A percentile compares a stretch with the other conserved stretches of the same genome.
phyloP scores from a whole-genome alignment of 2,888 invertebrate species.

The Gandaritis pyraliata region DNA sequence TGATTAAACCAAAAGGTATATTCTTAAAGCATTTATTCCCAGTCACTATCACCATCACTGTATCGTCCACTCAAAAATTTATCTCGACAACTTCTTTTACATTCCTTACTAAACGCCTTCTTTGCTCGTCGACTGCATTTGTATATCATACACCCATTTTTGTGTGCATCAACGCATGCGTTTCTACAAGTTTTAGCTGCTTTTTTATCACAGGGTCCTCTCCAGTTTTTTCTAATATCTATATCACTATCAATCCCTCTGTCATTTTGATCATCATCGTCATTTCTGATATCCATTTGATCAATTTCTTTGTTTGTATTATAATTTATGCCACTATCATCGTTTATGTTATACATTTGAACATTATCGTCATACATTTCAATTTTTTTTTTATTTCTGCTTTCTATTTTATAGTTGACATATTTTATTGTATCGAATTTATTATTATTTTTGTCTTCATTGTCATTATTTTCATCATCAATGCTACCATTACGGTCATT shows the following conservation, averaged over 20 bases:
- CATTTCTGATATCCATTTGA: not conserved
- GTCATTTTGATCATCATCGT: not conserved
- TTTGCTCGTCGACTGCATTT: slow-evolving; percentile 21
- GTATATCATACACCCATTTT: slow-evolving; percentile 14
- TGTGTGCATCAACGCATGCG: slow-evolving; percentile 15
- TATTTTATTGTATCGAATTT: not conserved
- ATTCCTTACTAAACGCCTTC: slow-evolving; percentile 20
- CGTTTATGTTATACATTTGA: not conserved
- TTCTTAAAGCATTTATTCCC: slow-evolving; percentile 6
- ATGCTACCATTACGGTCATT: not conserved
- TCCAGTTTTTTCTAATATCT: slow-evolving; percentile 31
- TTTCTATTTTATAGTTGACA: not conserved
- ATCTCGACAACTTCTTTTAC: slow-evolving; percentile 13
- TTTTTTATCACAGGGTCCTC: slow-evolving; percentile 31
- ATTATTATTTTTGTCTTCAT: not conserved
- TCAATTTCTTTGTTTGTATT: slow-evolving; percentile 8
- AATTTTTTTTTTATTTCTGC: not conserved
- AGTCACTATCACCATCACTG: slow-evolving; percentile 13
- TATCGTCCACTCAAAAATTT: slow-evolving; percentile 4
- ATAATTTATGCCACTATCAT: not conserved
- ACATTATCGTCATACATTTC: no score
- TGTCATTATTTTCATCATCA: not conserved
- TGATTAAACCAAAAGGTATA: not conserved
- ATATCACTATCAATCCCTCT: not conserved
- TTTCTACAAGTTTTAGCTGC: slow-evolving; percentile 20